phyloP scores from a whole-genome alignment of 2,113 vertebrate species.

The Gambusia affinis region DNA sequence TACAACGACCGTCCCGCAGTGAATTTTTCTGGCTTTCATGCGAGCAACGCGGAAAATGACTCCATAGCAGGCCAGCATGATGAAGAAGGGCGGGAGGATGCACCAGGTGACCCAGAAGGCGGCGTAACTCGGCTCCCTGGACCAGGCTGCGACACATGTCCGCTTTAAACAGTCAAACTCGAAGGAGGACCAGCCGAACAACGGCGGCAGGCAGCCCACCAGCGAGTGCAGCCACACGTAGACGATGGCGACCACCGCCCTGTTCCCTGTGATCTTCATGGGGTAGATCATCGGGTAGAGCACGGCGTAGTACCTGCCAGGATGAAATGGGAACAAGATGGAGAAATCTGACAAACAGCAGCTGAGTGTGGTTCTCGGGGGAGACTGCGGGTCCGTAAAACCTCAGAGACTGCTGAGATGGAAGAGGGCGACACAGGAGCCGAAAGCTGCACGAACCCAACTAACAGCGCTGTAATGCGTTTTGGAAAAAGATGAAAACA shows the following conservation, averaged over 20 bases:
- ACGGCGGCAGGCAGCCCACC: slow-evolving; percentile 92
- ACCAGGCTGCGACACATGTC: slow-evolving; percentile 96
- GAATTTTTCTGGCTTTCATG: slow-evolving; percentile 95
- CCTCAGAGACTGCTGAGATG: slow-evolving; percentile 13
- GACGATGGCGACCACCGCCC: slow-evolving; percentile 88
- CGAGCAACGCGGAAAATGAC: slow-evolving; percentile 97
- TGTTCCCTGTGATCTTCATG: slow-evolving; percentile 97
- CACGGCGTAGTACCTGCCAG: slow-evolving; percentile 93
- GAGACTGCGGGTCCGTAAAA: slow-evolving; percentile 1
- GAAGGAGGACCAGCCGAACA: slow-evolving; percentile 94
- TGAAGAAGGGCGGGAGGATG: slow-evolving; percentile 84
- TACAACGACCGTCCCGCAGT: slow-evolving; percentile 88
- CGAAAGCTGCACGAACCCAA: slow-evolving; percentile 1
- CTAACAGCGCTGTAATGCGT: slow-evolving; percentile 6
- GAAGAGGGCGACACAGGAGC: slow-evolving; percentile 15
- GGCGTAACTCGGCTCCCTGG: slow-evolving; percentile 88
- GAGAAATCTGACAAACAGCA: slow-evolving; percentile 6
- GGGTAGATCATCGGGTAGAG: slow-evolving; percentile 98
- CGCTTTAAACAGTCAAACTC: slow-evolving; percentile 97
- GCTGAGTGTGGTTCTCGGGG: neutral
- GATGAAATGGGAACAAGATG: slow-evolving; percentile 6
- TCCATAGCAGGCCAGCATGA: slow-evolving; percentile 94
- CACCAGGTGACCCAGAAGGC: slow-evolving; percentile 98
- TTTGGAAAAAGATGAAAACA: slow-evolving; percentile 41
- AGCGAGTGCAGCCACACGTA: slow-evolving; percentile 97